Evolutionary conservation across 2,888 invertebrate genomes (phyloP), one percentile per base, ranked within the genome.

Genomic region (Ophioninae sp.): DNA sequence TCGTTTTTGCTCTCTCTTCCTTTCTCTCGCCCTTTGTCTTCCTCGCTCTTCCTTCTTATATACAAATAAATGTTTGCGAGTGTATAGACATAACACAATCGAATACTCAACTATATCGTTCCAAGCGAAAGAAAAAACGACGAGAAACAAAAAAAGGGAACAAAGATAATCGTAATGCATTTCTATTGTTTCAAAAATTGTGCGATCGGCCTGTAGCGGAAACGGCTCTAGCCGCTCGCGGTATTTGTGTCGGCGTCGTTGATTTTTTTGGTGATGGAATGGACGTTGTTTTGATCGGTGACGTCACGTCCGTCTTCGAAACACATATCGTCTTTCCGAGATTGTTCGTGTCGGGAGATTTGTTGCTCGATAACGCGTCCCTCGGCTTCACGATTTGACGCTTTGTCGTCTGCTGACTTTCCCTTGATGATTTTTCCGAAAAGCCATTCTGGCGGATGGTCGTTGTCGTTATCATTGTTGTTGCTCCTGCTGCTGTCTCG

Each of bases 151-250:
- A 51, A 51, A 51, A 72, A 79, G 51, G 75, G 67, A 51, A 78
- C 68, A 39, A 78, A 71, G 6, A 41, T 51, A 65, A 73, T 22
- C 41, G 67, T 37, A 44, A 69, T 44, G 63, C 69, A 63, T 61
- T 69, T 77, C 64, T 51, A 68, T 69, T 22, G 30, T 77, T 71
- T 89, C 89, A 90, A 83, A 87, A 82, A 80, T 90, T 91, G 89
- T 89, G 90, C 91, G 90, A 88, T 88, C 90, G 88, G 77, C 88
- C 89, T 59, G 88, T 90, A 59, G 89, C 89, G 44, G 90, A 91
- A 83, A 90, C 88, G 79, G 90, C 89, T 86, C 90, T 89, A 74
- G 91, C 86, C 63, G 89, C 87, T 85, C 90, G 87, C 78, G 91
- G 91, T 85, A 90, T 91, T 68, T 90, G 85, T 23, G 90, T 89